Percentiles rank a stretch among this genome's conserved stretches.
These are phyloP conservation scores for Elgonia sp. DNA, from an alignment of 2,888 invertebrate genomes.

Conservation along the genomic window DNA sequence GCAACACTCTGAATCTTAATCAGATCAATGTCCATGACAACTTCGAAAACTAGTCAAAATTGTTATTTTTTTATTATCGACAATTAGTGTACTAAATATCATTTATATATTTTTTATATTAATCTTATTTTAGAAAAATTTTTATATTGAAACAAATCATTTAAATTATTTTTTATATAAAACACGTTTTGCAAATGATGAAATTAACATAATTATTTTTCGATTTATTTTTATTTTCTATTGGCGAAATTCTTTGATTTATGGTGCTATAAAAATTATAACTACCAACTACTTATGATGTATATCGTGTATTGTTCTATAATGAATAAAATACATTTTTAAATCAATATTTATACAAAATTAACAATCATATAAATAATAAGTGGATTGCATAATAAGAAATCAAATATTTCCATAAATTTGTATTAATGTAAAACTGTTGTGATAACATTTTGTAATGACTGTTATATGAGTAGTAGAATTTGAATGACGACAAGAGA, in stretches of 20 bases:
- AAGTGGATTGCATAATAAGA: conserved; percentile 43
- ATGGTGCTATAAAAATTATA: conserved; percentile 47
- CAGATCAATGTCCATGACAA: conserved; percentile 28
- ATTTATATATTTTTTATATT: conserved; percentile 3
- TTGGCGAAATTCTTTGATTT: not conserved
- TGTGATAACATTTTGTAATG: conserved; percentile 63
- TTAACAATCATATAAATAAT: conserved; percentile 37
- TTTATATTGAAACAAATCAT: too few species aligned
- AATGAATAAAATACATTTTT: conserved; percentile 30
- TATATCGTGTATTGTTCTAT: conserved; percentile 51
- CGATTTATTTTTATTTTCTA: too few species aligned
- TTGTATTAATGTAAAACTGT: conserved; percentile 54
- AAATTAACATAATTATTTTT: too few species aligned
- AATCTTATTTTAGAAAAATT: not conserved
- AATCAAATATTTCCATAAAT: conserved; percentile 67
- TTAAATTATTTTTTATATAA: too few species aligned
- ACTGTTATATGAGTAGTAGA: conserved; percentile 30
- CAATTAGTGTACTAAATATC: not conserved
- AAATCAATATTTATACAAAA: conserved; percentile 47
- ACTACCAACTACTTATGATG: conserved; percentile 54
- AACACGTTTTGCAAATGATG: too few species aligned
- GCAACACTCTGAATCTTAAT: conserved; percentile 28
- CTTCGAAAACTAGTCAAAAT: conserved; percentile 54
- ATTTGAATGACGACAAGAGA: conserved; percentile 25
- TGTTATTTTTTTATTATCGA: conserved; percentile 1